These are phyloP conservation scores for Eonycteris spelaea DNA, from an alignment of 2,113 vertebrate genomes.

Conservation along the genomic window DNA sequence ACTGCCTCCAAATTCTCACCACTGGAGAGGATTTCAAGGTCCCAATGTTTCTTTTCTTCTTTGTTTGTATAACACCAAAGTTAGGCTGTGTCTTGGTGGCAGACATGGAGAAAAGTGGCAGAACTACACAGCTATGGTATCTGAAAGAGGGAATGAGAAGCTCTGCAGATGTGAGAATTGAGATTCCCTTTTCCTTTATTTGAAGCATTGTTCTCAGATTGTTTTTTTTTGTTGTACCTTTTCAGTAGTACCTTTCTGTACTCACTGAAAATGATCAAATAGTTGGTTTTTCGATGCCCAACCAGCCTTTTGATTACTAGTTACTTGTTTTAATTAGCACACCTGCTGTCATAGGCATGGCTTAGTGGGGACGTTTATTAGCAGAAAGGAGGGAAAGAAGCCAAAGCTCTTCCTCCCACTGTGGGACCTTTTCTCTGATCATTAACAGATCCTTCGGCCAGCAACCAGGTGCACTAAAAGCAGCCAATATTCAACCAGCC, in stretches of 20 bases:
- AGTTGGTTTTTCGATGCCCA: not conserved
- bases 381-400: not conserved
- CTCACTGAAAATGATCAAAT: not conserved
- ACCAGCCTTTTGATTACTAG: not conserved
- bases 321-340: not conserved
- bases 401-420: not conserved
- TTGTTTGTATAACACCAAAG: not conserved
- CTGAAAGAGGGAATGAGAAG: not conserved
- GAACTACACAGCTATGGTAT: not conserved
- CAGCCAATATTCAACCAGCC: not conserved
- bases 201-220: not conserved
- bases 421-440: not conserved
- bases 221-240: too few relatives aligned
- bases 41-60: not conserved
- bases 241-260: not conserved
- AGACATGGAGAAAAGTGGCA: not conserved
- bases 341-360: not conserved
- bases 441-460: not conserved
- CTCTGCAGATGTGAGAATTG: not conserved
- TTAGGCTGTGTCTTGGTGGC: not conserved
- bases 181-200: not conserved
- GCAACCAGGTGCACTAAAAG: not conserved
- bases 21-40: not conserved
- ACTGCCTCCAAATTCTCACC: not conserved
- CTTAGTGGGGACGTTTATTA: not conserved